A percentile compares a stretch with the other conserved stretches of the same genome.
phyloP scores from a whole-genome alignment of 1,140 invertebrate species.

The Drusus annulatus region DNA sequence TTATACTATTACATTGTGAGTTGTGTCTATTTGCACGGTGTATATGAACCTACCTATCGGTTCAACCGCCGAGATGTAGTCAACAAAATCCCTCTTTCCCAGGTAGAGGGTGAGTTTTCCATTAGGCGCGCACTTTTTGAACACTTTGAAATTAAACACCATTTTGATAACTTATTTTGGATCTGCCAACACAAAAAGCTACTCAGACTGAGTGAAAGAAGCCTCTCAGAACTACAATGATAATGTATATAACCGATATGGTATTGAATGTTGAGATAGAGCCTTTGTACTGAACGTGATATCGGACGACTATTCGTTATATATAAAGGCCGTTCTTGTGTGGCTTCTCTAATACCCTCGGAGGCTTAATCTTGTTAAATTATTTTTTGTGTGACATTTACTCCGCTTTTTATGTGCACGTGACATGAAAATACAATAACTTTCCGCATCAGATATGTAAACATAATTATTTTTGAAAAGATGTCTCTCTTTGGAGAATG shows the following conservation, averaged over 20 bases:
- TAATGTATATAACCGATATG: not conserved
- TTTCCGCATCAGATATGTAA: not conserved
- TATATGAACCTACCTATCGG: conserved; percentile 84
- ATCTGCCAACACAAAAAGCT: too few species aligned
- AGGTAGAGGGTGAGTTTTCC: conserved; percentile 95
- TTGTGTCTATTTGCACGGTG: too few species aligned
- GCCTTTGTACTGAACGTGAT: conserved; percentile 25
- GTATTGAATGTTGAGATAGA: not conserved
- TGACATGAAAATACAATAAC: not conserved
- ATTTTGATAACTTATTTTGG: conserved; percentile 70
- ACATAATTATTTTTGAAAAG: conserved; percentile 11
- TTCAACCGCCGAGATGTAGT: conserved; percentile 93
- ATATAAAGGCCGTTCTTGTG: conserved; percentile 54
- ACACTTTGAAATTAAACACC: conserved; percentile 93
- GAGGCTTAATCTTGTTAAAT: conserved; percentile 58
- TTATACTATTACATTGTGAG: too few species aligned
- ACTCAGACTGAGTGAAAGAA: conserved; percentile 1
- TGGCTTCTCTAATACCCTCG: conserved; percentile 53
- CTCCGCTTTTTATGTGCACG: conserved; percentile 24
- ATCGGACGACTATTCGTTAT: conserved; percentile 36
- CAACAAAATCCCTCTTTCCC: conserved; percentile 96
- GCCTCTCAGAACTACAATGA: not conserved
- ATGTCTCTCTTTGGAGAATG: not conserved
- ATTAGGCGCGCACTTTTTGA: conserved; percentile 95
- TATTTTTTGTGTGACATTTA: conserved; percentile 53